Conservation (phyloP, 2,113 vertebrate genomes). For the Trochalopteron elliotii region DNA sequence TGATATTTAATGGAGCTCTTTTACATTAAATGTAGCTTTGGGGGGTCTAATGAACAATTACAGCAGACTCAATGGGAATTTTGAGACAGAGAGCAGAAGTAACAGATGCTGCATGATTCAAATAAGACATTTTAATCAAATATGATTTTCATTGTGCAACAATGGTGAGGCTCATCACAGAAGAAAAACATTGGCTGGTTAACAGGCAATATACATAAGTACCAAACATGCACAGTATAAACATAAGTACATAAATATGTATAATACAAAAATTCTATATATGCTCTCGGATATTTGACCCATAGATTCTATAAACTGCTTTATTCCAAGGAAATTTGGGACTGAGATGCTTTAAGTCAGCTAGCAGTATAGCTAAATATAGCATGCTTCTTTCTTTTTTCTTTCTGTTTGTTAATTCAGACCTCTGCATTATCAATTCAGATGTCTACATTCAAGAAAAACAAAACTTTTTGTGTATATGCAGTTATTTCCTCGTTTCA, state of each 20-base stretch:
- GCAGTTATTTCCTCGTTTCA: not conserved
- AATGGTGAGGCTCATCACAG: not conserved
- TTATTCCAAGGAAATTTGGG: not conserved
- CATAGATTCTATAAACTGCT: not conserved
- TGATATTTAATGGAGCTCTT: constrained; percentile 12
- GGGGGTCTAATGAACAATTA: constrained; percentile 4
- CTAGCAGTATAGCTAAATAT: not conserved
- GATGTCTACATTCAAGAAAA: not conserved
- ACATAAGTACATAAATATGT: not conserved
- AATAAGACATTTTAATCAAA: not conserved
- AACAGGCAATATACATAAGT: not conserved
- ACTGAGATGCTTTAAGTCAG: not conserved
- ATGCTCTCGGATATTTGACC: not conserved
- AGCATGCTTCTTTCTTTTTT: not conserved
- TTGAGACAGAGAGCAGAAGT: not conserved
- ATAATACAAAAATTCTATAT: not conserved
- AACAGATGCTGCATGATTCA: not conserved
- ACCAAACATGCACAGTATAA: not conserved
- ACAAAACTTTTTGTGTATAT: not conserved
- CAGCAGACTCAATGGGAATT: not conserved
- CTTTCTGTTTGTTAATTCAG: not conserved
- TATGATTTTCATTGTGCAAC: not conserved
- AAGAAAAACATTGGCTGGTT: not conserved
- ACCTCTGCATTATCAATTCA: not conserved
- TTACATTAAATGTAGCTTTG: not conserved